Evolutionary conservation across 2,113 vertebrate genomes (phyloP), one percentile per base, ranked within the genome.

Genomic region (Oceanites oceanicus): DNA sequence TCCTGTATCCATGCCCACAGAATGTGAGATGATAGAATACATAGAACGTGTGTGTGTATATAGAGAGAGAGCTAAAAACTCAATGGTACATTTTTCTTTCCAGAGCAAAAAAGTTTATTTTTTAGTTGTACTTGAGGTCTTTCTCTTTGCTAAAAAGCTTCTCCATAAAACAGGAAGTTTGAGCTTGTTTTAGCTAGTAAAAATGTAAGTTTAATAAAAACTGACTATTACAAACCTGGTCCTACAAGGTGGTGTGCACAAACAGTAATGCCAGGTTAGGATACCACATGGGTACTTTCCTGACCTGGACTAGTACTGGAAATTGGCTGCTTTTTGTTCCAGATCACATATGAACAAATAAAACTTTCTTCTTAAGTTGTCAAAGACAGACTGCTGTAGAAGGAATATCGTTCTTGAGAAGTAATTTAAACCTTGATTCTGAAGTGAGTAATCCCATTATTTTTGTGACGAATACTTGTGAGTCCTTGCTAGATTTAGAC

Each of bases 1-100:
- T 74, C 9, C 19, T 74, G 5, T 77, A 38, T 32, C 7, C 4
- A 1, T 40, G 27, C 13, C 27, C 30, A 30, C n/a, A 44, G 32
- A 78, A 70, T 58, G 21, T 38, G 40, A 68, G 53, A 45, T 44
- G 15, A 63, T 20, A 6, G 34, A 40, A 80, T 86, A 44, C 9
- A 32, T 1, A 63, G 21, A 80, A 42, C 27, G 2, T 30, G 5
- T 29, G 1, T 91, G 1, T 45, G 0, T 26, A 1, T 23, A 2
- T 66, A 3, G 25, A 10, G 30, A 42, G 42, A 42, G 42, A 42
- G 42, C 26, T 84, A 13, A 59, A 67, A 91, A 5, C 21, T 65
- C 15, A n/a, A 2, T 36, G 23, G 2, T 65, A 40, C 23, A 1
- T 44, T 83, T 94, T 90, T 77, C 14, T 75, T 75, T 63, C 18